Conservation (phyloP, 2,797 vertebrate genomes). For the Podarcis lilfordi region DNA sequence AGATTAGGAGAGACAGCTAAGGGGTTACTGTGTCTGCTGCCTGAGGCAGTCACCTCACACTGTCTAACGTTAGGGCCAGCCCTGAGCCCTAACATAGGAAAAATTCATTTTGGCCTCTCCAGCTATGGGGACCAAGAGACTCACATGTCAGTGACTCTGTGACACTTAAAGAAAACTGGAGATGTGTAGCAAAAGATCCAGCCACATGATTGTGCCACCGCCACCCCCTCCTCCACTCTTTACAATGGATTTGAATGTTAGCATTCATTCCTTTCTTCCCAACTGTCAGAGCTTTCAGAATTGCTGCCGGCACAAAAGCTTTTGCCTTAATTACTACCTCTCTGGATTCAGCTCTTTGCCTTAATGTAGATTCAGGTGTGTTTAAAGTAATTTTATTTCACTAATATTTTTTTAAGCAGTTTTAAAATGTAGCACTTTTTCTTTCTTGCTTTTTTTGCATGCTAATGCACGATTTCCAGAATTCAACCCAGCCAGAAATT, state of each 20-base stretch:
- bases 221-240: background rate
- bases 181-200: background rate
- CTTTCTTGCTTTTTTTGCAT: background rate
- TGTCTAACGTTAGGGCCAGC: too few relatives aligned
- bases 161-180: background rate
- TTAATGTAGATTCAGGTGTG: conserved; percentile 32
- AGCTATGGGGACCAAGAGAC: background rate
- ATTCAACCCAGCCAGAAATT: background rate
- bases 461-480: conserved; percentile 11
- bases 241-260: conserved; percentile 32
- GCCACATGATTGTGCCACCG: background rate
- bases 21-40: too few relatives aligned
- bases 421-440: conserved; percentile 7
- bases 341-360: conserved; percentile 29
- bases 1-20: too few relatives aligned
- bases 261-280: conserved; percentile 29
- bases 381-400: conserved; percentile 45
- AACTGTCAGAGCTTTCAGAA: conserved; percentile 34
- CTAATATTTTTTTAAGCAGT: conserved; percentile 27
- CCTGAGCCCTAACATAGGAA: background rate
- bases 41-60: too few relatives aligned
- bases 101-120: background rate
- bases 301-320: conserved; percentile 33
- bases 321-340: conserved; percentile 42
- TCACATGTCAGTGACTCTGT: background rate